Base-by-base conservation (phyloP, 2,113 vertebrate genomes). In the Marcusenius ussheri region DNA sequence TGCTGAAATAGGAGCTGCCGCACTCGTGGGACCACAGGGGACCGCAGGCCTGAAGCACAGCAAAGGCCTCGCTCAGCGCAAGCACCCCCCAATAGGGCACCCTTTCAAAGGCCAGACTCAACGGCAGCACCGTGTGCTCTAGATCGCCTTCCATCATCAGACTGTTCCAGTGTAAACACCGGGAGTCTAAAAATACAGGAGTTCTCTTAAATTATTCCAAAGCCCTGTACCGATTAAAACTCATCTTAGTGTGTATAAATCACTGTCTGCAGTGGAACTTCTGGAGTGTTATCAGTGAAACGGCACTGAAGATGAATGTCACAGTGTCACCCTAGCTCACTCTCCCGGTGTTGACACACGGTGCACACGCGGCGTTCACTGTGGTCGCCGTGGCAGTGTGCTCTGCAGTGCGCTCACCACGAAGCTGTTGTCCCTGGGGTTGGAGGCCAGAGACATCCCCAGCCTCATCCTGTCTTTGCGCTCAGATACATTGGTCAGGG, bases 11-110 rank as follows among this genome's bases (percentile, higher is more conserved):
- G 87, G 98, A 99, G 89, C 97, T 99, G 27, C 98, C 98, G 27
- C 98, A 99, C 91, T 99, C 98, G 0, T 99, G 98, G 17, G 98
- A 97, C 98, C 98, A 99, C 90, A 99, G 97, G 0, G 98, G 98
- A 80, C 98, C 98, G 91, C 98, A 99, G 86, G 97, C 97, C 98
- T 99, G 93, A 0, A 91, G 70, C 85, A 93, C 31, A 93, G 77
- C 35, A 46, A 51, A 84, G 24, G 6, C 6, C 31, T 39, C 5
- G 8, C 24, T 89, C 70, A 83, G 88, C 31, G 2, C 27, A 62
- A 3, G 31, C 35, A 1, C n/a, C 42, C 21, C 50, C 50, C 50
- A 4, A 31, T 2, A 53, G 3, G n/a, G 5, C 17, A n/a, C 13
- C 47, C n/a, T 87, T 39, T 87, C 50, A 56, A n/a, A 1, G 47